Evolutionary conservation across 2,888 invertebrate species (phyloP), one percentile per base, ranked within the genome.

Genomic region (Hedya salicella): DNA sequence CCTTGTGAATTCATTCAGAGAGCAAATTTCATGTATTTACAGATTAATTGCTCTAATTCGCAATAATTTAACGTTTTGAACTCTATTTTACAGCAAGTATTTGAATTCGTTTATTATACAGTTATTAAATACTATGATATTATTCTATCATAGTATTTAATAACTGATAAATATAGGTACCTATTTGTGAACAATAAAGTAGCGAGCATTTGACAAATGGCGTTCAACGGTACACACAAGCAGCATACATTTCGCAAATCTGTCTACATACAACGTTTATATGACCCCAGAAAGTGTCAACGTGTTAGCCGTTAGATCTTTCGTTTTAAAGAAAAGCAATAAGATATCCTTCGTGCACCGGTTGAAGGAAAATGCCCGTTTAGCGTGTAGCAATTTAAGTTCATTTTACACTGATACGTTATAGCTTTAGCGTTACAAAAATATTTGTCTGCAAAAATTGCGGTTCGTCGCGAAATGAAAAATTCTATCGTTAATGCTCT

Each of bases 311-410:
- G 73, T 78, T 76, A 80, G 75, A 80, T 81, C 78, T 77, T 78
- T 75, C 75, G 81, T 79, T 85, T 83, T 82, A 82, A 82, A 82
- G 74, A 74, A n/a, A n/a, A 79, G 74, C 73, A 77, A 78, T 77
- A 75, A 74, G 74, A 71, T 61, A 64, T 68, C 62, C 63, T 70
- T 70, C 69, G 50, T 32, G 54, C 67, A 46, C 65, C 63, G 69
- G 67, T 62, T 61, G 71, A 70, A 72, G 70, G 76, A 73, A 81
- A 71, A 77, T 74, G 76, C 75, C 75, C 71, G 73, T 78, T 75
- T 82, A 78, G 67, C 67, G 48, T 70, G 54, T 68, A 67, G 64
- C 56, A 25, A 56, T 69, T 78, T 78, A 72, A 76, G 77, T 74
- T 69, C 70, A 68, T 75, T 82, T 85, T 80, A 59, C 71, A 69